These are phyloP conservation scores for Alexandromys oeconomus DNA, from an alignment of 2,797 vertebrate genomes.

Conservation along the genomic window DNA sequence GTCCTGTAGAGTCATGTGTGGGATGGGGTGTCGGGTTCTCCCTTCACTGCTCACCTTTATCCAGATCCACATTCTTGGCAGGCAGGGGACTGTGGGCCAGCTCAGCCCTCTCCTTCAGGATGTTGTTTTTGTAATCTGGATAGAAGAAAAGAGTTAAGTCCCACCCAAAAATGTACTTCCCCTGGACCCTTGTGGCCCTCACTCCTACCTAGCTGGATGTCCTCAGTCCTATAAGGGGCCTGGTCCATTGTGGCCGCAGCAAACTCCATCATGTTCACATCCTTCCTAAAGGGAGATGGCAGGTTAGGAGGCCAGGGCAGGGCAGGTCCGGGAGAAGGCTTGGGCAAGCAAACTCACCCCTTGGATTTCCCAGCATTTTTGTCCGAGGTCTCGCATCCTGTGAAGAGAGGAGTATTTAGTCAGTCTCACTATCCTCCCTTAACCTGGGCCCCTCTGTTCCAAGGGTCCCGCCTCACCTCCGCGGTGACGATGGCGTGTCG, in stretches of 20 bases:
- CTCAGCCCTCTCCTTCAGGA: slow-evolving; percentile 94
- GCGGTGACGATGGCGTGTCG: slow-evolving; percentile 91
- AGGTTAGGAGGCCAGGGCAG: not conserved
- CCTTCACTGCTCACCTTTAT: slow-evolving; percentile 90
- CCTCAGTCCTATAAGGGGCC: slow-evolving; percentile 89
- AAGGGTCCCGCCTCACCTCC: slow-evolving; percentile 88
- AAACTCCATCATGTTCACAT: slow-evolving; percentile 88
- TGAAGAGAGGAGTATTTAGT: slow-evolving; percentile 35
- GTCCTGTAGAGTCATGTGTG: not conserved
- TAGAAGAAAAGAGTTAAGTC: not conserved
- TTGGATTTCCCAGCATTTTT: slow-evolving; percentile 87
- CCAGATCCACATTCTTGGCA: slow-evolving; percentile 94
- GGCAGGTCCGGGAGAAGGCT: not conserved
- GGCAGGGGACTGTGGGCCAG: slow-evolving; percentile 88
- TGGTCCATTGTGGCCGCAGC: slow-evolving; percentile 90
- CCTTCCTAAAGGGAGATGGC: slow-evolving; percentile 87
- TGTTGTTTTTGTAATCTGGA: slow-evolving; percentile 98
- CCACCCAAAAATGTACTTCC: not conserved
- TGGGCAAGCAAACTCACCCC: slow-evolving; percentile 88
- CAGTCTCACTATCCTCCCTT: not conserved
- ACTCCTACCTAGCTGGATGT: slow-evolving; percentile 92
- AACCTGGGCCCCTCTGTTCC: not conserved
- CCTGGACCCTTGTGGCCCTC: not conserved
- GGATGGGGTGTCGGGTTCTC: not conserved
- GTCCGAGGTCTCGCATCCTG: slow-evolving; percentile 91